These are phyloP conservation scores for Thermophis baileyi DNA, from an alignment of 2,113 vertebrate genomes.

Conservation along the genomic window DNA sequence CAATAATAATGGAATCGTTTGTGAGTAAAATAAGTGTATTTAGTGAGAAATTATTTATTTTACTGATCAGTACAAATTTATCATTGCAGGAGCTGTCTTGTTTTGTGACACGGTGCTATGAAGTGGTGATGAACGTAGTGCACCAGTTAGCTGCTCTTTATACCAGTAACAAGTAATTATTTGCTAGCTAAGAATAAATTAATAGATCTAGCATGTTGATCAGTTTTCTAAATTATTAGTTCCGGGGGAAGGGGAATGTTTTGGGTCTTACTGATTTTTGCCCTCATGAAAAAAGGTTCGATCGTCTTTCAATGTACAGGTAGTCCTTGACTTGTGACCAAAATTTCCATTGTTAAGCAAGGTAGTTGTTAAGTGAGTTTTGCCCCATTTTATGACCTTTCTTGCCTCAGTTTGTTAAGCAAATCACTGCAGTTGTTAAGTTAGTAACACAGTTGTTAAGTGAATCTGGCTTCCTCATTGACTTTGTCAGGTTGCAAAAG, in stretches of 20 bases:
- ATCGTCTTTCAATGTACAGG: neutral
- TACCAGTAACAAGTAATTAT: constrained; percentile 91
- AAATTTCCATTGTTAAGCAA: neutral
- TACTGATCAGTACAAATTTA: constrained; percentile 22
- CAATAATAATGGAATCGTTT: neutral
- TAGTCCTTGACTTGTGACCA: neutral
- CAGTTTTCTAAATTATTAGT: neutral
- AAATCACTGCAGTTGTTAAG: neutral
- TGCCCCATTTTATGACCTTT: neutral
- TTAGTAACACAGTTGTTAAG: neutral
- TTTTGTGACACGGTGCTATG: constrained; percentile 92
- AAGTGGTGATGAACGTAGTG: constrained; percentile 93
- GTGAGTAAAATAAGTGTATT: neutral
- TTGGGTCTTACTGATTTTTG: neutral
- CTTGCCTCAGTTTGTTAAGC: neutral
- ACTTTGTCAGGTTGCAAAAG: neutral
- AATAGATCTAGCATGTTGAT: constrained; percentile 11
- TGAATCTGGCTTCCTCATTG: neutral
- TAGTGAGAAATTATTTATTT: neutral
- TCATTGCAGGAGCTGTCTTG: constrained; percentile 91
- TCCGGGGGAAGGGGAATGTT: neutral
- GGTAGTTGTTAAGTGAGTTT: neutral
- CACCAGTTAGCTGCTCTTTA: constrained; percentile 95
- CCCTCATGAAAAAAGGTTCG: neutral
- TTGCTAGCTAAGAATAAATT: constrained; percentile 39